These are phyloP conservation scores for Rugalucina vietnamica DNA, from an alignment of 2,888 invertebrate genomes.

Conservation along the genomic window DNA sequence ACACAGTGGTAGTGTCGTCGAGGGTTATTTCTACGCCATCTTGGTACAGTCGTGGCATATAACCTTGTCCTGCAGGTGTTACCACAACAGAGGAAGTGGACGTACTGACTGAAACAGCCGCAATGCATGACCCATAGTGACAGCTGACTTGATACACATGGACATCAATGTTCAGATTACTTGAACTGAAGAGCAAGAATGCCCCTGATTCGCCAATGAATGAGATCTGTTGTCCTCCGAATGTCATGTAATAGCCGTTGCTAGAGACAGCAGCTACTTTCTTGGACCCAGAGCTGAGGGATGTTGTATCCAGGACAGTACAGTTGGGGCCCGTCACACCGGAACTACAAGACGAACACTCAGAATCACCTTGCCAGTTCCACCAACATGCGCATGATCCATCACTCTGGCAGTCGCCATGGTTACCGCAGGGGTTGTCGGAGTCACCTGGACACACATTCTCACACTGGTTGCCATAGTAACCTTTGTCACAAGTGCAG, in stretches of 20 bases:
- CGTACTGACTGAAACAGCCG: constrained; percentile 62
- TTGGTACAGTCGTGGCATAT: constrained; percentile 54
- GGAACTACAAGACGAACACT: constrained; percentile 61
- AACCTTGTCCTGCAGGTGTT: constrained; percentile 60
- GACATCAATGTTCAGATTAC: constrained; percentile 49
- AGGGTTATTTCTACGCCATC: constrained; percentile 38
- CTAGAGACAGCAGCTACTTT: constrained; percentile 64
- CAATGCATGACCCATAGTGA: constrained; percentile 67
- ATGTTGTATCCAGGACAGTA: constrained; percentile 48
- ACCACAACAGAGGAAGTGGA: constrained; percentile 51
- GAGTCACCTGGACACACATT: constrained; percentile 70
- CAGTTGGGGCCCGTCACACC: constrained; percentile 63
- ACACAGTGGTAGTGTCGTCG: constrained; percentile 17
- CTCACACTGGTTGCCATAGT: constrained; percentile 63
- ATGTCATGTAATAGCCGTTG: constrained; percentile 67
- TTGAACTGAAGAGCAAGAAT: constrained; percentile 50
- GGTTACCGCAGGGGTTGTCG: constrained; percentile 64
- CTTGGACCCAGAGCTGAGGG: constrained; percentile 39
- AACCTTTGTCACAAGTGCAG: constrained; percentile 67
- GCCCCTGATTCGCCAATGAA: constrained; percentile 59
- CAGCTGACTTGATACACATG: constrained; percentile 69
- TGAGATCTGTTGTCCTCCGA: constrained; percentile 64
- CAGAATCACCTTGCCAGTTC: constrained; percentile 67
- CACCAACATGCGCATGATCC: constrained; percentile 70
- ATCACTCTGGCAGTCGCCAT: constrained; percentile 62